A percentile compares a stretch with the other conserved stretches of the same genome.
Evolutionary conservation across 2,888 invertebrate species (phyloP).

Genomic region (Cataglyphis livida): DNA sequence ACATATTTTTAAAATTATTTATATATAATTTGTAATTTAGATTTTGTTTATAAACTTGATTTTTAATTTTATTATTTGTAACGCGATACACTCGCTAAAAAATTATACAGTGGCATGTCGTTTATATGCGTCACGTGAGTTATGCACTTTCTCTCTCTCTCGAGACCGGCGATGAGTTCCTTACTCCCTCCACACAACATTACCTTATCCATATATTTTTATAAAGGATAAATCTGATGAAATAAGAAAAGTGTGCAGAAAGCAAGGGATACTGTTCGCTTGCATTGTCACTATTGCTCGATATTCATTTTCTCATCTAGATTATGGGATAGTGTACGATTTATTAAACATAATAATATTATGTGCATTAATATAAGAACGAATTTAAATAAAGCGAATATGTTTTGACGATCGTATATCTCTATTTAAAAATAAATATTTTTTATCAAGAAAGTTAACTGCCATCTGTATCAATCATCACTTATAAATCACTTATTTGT

Average conservation of each 20-base stretch:
- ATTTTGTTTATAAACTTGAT: constrained; percentile 1
- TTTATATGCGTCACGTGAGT: constrained; percentile 40
- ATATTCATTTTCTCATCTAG: not conserved
- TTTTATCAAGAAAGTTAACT: not conserved
- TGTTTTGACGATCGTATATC: not conserved
- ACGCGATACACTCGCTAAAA: not conserved
- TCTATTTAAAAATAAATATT: not conserved
- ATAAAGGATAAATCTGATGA: constrained; percentile 6
- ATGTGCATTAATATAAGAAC: not conserved
- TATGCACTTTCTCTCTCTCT: constrained; percentile 65
- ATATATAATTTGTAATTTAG: not conserved
- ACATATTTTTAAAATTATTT: not conserved
- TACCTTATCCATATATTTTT: constrained; percentile 33
- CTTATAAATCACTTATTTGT: not conserved
- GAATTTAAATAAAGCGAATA: not conserved
- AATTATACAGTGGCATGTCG: not conserved
- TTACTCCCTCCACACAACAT: constrained; percentile 42
- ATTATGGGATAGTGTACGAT: not conserved
- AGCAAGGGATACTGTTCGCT: constrained; percentile 11
- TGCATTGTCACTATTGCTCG: no score
- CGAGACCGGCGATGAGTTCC: constrained; percentile 57
- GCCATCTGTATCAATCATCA: not conserved
- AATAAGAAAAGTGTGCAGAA: constrained; percentile 16
- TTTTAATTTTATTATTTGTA: not conserved
- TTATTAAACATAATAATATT: not conserved